phyloP scores from a whole-genome alignment of 2,113 vertebrate species.

The Sterrhoptilus dennistouni region DNA sequence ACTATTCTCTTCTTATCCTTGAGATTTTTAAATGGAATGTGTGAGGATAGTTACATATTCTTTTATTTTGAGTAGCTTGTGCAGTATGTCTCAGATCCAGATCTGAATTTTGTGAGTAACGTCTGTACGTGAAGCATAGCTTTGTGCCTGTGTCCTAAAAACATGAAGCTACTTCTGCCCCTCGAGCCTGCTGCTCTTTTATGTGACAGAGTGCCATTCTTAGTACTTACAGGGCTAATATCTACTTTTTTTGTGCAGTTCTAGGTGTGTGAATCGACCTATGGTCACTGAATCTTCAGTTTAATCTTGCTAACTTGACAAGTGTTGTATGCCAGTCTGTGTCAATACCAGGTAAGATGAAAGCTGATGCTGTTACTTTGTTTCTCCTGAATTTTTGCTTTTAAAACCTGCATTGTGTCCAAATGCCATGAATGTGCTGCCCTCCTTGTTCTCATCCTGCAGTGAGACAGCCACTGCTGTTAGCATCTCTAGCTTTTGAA shows the following conservation, averaged over 20 bases:
- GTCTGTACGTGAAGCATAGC: background rate
- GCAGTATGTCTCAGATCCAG: background rate
- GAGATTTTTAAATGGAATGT: background rate
- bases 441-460: background rate
- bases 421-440: background rate
- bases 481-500: background rate
- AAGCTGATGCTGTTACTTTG: background rate
- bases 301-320: background rate
- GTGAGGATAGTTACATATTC: background rate
- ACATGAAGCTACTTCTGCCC: background rate
- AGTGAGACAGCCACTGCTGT: background rate
- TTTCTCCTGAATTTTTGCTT: background rate
- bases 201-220: background rate
- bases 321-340: background rate
- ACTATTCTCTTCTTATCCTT: background rate
- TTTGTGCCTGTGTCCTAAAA: background rate
- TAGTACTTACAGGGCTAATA: background rate
- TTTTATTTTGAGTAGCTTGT: background rate
- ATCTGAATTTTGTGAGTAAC: background rate
- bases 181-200: background rate
- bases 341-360: constrained; percentile 23
- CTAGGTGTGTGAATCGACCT: constrained; percentile 9
- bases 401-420: background rate
- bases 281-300: background rate
- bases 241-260: background rate